Evolutionary conservation across 2,888 invertebrate genomes (phyloP), one percentile per base, ranked within the genome.

Genomic region (Melanostoma scalare): DNA sequence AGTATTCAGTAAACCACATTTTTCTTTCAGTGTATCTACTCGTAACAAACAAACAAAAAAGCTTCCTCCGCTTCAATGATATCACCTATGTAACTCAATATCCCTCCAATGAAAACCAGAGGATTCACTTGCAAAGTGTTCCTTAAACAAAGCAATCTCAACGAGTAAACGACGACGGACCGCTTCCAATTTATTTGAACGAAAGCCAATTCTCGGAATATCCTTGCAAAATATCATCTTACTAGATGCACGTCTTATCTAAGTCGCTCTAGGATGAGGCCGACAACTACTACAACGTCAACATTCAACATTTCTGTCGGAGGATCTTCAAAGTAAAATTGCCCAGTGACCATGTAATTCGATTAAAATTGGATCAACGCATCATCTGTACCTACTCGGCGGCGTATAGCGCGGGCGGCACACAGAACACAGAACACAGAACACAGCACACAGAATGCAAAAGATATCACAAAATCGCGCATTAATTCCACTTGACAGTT

Each of bases 281-380:
- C 53, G 35, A 35, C 53, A 3, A 53, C 35, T 5, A 10, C 40
- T 6, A 33, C 58, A n/a, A 8, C 44, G 10, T 33, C 9, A 38
- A 50, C 38, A 8, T n/a, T 8, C 9, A 56, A 38, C 9, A 56
- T 67, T 50, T 67, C 74, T 69, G 63, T 72, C 74, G 74, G 74
- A 68, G 55, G 20, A 79, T 61, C 53, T 55, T 73, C 81, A 82
- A 69, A 73, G 65, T 50, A 5, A 65, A 65, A 75, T 75, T 84
- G 78, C 55, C 68, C 84, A 84, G n/a, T 79, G 84, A 71, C 78
- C 84, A 71, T 84, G 84, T 74, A 67, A 84, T 84, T 84, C 56
- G 84, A 84, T 84, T 84, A 71, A 71, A 75, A 67, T 56, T 61
- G 50, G 35, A 67, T 30, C 46, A 35, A 50, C 56, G 71, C 84